Percentiles rank a stretch among this genome's conserved stretches.
These are phyloP conservation scores for Salvelinus sp. DNA, from an alignment of 2,113 vertebrate genomes.

Conservation along the genomic window DNA sequence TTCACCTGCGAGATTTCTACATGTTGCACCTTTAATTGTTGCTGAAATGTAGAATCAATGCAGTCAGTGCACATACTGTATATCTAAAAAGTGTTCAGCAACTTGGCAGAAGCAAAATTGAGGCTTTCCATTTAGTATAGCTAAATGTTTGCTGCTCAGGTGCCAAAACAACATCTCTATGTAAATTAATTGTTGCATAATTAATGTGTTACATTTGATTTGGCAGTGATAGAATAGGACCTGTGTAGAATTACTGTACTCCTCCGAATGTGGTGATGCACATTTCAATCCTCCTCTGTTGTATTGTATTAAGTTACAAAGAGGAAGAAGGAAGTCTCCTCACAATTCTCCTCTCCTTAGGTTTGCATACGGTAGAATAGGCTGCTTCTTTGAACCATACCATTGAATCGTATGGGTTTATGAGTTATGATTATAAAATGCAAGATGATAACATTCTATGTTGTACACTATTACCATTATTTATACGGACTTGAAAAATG, in stretches of 20 bases:
- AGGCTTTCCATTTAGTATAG: background rate
- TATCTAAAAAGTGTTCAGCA: background rate
- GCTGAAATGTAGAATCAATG: background rate
- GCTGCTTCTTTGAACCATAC: background rate
- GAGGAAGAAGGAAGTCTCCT: too few species aligned
- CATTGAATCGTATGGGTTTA: background rate
- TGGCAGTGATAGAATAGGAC: background rate
- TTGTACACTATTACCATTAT: background rate
- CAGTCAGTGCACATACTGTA: background rate
- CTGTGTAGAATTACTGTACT: background rate
- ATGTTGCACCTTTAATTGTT: too few species aligned
- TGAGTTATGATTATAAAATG: background rate
- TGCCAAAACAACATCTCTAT: background rate
- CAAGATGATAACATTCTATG: background rate
- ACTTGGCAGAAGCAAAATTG: background rate
- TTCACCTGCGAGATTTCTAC: too few species aligned
- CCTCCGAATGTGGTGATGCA: background rate
- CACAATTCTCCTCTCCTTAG: too few species aligned
- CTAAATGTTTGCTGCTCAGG: background rate
- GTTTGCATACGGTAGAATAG: background rate
- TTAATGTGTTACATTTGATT: background rate
- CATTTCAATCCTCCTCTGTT: too few species aligned
- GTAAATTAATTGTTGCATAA: background rate
- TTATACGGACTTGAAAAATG: background rate
- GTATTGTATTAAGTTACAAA: background rate